Evolutionary conservation across 2,113 vertebrate genomes (phyloP).

Genomic region (Carassius gibelio): DNA sequence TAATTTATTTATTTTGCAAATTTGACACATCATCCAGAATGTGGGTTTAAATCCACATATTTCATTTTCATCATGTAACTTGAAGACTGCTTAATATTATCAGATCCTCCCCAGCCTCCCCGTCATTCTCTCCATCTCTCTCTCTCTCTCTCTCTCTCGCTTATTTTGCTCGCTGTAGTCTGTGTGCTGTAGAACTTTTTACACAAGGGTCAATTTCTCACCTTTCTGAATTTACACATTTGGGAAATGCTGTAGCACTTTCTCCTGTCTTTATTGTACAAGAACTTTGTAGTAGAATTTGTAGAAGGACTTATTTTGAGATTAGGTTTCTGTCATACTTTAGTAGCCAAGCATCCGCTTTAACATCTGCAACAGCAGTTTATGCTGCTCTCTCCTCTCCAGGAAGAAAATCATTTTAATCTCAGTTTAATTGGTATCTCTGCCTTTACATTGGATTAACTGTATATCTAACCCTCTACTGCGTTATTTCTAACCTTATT

Average conservation of each 20-base stretch:
- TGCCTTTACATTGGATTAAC: not conserved
- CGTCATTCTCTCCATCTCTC: not conserved
- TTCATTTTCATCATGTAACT: constrained; percentile 25
- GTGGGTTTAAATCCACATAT: constrained; percentile 37
- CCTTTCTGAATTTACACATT: constrained; percentile 34
- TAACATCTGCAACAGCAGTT: constrained; percentile 30
- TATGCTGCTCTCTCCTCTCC: constrained; percentile 16
- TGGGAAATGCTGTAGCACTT: constrained; percentile 3
- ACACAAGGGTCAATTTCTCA: constrained; percentile 39
- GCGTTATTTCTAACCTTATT: not conserved
- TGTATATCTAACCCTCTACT: not conserved
- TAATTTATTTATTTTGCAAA: constrained; percentile 39
- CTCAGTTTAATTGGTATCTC: not conserved
- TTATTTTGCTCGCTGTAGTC: not conserved
- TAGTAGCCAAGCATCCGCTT: constrained; percentile 35
- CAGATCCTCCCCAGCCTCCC: not conserved
- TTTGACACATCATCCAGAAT: constrained; percentile 38
- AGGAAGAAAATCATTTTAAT: constrained; percentile 16
- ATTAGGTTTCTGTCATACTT: constrained; percentile 42
- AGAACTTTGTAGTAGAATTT: constrained; percentile 12
- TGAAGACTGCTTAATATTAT: constrained; percentile 25
- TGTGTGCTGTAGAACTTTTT: not conserved
- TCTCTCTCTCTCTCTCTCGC: not conserved
- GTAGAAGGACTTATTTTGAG: constrained; percentile 36
- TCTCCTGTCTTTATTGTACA: constrained; percentile 24